phyloP scores from a whole-genome alignment of 1,140 invertebrate genomes.

The Aphis gossypii region DNA sequence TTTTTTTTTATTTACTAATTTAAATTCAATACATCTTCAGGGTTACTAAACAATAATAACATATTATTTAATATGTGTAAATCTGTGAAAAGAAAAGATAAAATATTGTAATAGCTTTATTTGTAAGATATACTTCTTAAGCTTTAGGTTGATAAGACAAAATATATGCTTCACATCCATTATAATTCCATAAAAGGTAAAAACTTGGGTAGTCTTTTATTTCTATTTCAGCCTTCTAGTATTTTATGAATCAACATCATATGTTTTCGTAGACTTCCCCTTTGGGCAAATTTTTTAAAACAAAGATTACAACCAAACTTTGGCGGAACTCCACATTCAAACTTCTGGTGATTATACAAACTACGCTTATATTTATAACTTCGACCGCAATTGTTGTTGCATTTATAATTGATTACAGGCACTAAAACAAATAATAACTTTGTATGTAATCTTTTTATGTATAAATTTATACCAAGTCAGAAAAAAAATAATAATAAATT shows the following conservation, averaged over 20 bases:
- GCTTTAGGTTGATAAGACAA: not conserved
- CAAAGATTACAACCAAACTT: conserved; percentile 62
- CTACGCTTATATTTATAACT: conserved; percentile 58
- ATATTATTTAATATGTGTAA: not conserved
- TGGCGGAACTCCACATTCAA: conserved; percentile 62
- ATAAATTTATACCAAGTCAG: not conserved
- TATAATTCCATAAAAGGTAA: not conserved
- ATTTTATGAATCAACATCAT: conserved; percentile 63
- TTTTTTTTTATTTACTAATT: not conserved
- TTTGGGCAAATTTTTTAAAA: conserved; percentile 55
- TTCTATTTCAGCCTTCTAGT: conserved; percentile 53
- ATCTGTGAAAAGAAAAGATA: not conserved
- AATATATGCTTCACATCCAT: not conserved
- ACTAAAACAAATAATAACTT: conserved; percentile 23
- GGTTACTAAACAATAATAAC: not conserved
- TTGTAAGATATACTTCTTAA: not conserved
- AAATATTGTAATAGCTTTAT: not conserved
- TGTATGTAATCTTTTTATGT: not conserved
- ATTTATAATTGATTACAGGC: not conserved
- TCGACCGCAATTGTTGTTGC: conserved; percentile 50
- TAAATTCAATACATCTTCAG: not conserved
- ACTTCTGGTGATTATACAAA: conserved; percentile 60
- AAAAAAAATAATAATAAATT: not conserved
- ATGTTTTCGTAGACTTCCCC: conserved; percentile 4
- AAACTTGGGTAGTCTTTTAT: not conserved